Percentiles rank a stretch among this genome's conserved stretches.
phyloP scores from a whole-genome alignment of 1,140 invertebrate genomes.

The Cheumatopsyche charites region DNA sequence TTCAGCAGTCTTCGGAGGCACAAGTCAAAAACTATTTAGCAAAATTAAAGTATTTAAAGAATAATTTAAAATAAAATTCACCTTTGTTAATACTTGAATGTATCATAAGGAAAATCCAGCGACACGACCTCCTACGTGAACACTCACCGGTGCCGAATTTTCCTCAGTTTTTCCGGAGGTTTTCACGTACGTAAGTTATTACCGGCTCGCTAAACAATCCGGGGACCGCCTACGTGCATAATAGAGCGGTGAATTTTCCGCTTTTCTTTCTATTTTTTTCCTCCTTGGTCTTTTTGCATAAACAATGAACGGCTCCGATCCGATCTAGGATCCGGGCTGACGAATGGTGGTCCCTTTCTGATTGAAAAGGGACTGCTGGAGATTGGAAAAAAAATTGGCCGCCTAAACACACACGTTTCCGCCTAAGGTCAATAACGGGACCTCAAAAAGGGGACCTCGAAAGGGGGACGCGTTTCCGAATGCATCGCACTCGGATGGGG shows the following conservation, averaged over 20 bases:
- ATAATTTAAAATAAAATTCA: too few species aligned
- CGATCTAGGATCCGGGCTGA: slow-evolving; percentile 31
- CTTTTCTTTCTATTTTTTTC: neutral
- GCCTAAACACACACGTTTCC: slow-evolving; percentile 27
- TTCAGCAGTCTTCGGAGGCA: too few species aligned
- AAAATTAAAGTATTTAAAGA: too few species aligned
- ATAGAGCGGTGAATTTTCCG: slow-evolving; percentile 36
- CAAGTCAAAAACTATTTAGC: too few species aligned
- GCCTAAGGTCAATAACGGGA: slow-evolving; percentile 28
- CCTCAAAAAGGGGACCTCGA: slow-evolving; percentile 23
- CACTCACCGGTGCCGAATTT: neutral
- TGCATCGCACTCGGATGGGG: slow-evolving; percentile 7
- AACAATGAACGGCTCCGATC: slow-evolving; percentile 45
- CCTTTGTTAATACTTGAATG: too few species aligned
- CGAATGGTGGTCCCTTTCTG: slow-evolving; percentile 43
- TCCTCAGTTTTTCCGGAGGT: slow-evolving; percentile 26
- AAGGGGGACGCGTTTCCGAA: neutral
- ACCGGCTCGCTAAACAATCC: slow-evolving; percentile 40
- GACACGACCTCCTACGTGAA: too few species aligned
- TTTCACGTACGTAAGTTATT: slow-evolving; percentile 31
- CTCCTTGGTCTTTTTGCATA: slow-evolving; percentile 26
- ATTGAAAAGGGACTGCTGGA: slow-evolving; percentile 47
- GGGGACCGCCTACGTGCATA: slow-evolving; percentile 36
- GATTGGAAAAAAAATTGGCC: slow-evolving; percentile 37
- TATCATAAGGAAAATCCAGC: too few species aligned